These are phyloP conservation scores for Amphiprion percula DNA, from an alignment of 2,113 vertebrate genomes.

Conservation along the genomic window DNA sequence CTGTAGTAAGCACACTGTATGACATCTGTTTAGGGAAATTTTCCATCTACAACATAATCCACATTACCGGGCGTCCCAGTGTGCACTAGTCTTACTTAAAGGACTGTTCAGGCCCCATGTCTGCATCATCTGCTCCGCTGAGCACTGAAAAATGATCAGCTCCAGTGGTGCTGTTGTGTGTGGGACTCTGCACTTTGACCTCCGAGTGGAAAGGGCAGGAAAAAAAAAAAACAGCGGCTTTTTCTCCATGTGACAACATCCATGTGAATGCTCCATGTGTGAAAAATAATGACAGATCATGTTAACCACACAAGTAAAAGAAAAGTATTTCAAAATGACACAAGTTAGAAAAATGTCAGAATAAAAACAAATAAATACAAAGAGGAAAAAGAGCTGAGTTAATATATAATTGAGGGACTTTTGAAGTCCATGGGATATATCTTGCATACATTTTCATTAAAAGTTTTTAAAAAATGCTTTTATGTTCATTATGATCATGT, in stretches of 20 bases:
- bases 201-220: conserved; percentile 26
- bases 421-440: no score
- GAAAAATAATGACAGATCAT: neutral
- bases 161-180: conserved; percentile 45
- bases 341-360: neutral
- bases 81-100: conserved; percentile 22
- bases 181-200: conserved; percentile 67
- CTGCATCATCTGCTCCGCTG: conserved; percentile 73
- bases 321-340: neutral
- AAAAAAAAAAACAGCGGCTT: conserved; percentile 9
- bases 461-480: no score
- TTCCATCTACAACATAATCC: conserved; percentile 42
- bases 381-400: neutral
- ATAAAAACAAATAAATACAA: no score
- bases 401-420: no score
- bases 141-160: conserved; percentile 66
- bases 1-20: neutral
- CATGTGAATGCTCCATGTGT: conserved; percentile 10
- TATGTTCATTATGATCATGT: no score
- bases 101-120: conserved; percentile 37
- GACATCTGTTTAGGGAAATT: conserved; percentile 35
- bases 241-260: conserved; percentile 22
- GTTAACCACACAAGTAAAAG: neutral
- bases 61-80: conserved; percentile 13
- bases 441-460: no score